Evolutionary conservation across 2,797 vertebrate genomes (phyloP).

Genomic region (Pagetopsis macropterus): DNA sequence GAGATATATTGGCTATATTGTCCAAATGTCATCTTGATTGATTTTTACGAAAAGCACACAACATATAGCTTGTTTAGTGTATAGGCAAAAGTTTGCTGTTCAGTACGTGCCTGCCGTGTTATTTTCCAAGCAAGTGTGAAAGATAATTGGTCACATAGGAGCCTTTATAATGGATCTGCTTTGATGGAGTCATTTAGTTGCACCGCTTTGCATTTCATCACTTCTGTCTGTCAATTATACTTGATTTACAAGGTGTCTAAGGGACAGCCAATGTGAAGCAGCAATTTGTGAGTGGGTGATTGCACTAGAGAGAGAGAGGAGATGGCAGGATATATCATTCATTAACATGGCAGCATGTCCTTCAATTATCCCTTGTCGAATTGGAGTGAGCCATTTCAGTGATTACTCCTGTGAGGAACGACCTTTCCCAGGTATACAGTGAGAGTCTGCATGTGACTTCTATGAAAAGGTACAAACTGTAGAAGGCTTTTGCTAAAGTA

Average conservation of each 20-base stretch:
- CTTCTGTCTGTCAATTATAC: conserved; percentile 78
- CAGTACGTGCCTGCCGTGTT: conserved; percentile 23
- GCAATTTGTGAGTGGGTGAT: conserved; percentile 78
- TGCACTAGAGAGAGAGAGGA: conserved; percentile 62
- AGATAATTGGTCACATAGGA: conserved; percentile 77
- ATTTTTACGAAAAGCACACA: background rate
- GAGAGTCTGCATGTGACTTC: conserved; percentile 40
- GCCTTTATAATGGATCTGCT: conserved; percentile 72
- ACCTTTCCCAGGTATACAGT: conserved; percentile 57
- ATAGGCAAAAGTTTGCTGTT: conserved; percentile 41
- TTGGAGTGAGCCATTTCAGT: conserved; percentile 70
- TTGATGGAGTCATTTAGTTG: conserved; percentile 78
- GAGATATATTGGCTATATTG: background rate
- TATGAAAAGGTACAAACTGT: conserved; percentile 39
- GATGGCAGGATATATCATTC: conserved; percentile 72
- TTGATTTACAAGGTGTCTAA: conserved; percentile 79
- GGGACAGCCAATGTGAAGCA: conserved; percentile 75
- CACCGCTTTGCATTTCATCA: conserved; percentile 80
- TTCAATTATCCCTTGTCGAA: conserved; percentile 77
- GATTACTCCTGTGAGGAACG: conserved; percentile 63
- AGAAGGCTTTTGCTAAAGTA: conserved; percentile 40
- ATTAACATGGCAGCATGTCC: conserved; percentile 77
- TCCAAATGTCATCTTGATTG: background rate
- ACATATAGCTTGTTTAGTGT: background rate
- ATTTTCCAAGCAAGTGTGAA: conserved; percentile 65